Conservation (phyloP, 2,888 invertebrate genomes). For the Spodoptera picta region DNA sequence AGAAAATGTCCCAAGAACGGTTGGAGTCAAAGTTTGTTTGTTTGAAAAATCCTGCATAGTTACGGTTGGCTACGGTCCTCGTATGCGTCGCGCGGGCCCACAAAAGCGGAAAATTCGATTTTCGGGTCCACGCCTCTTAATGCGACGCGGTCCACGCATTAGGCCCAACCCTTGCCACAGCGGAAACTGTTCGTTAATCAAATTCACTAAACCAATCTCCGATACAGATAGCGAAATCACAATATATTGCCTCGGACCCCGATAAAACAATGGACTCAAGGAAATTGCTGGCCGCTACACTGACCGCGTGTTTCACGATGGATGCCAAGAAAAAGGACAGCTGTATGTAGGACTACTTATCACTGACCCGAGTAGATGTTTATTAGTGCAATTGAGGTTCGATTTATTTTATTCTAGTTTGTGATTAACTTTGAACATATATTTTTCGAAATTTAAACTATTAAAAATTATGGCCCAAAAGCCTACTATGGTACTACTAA, state of each 20-base stretch:
- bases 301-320: slow-evolving; percentile 40
- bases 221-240: slow-evolving; percentile 78
- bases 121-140: slow-evolving; percentile 81
- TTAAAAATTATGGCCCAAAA: too few species aligned
- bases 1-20: slow-evolving; percentile 39
- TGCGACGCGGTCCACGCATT: slow-evolving; percentile 73
- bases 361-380: slow-evolving; percentile 16
- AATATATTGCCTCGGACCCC: slow-evolving; percentile 73
- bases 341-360: slow-evolving; percentile 19
- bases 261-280: slow-evolving; percentile 71
- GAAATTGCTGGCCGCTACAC: slow-evolving; percentile 53
- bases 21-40: slow-evolving; percentile 71
- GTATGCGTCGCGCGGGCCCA: slow-evolving; percentile 67
- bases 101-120: slow-evolving; percentile 85
- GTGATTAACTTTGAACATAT: too few species aligned
- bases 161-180: slow-evolving; percentile 78
- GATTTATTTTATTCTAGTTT: too few species aligned
- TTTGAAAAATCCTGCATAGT: slow-evolving; percentile 77
- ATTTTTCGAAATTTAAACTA: too few species aligned
- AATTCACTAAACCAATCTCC: slow-evolving; percentile 83
- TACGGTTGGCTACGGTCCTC: too few species aligned
- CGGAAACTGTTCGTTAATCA: slow-evolving; percentile 81
- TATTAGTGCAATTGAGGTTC: slow-evolving; percentile 19
- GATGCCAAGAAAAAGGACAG: slow-evolving; percentile 32
- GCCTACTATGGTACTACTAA: too few species aligned